A percentile compares a stretch with the other conserved stretches of the same genome.
phyloP scores from a whole-genome alignment of 2,113 vertebrate species.

The Sclerurus mexicanus region DNA sequence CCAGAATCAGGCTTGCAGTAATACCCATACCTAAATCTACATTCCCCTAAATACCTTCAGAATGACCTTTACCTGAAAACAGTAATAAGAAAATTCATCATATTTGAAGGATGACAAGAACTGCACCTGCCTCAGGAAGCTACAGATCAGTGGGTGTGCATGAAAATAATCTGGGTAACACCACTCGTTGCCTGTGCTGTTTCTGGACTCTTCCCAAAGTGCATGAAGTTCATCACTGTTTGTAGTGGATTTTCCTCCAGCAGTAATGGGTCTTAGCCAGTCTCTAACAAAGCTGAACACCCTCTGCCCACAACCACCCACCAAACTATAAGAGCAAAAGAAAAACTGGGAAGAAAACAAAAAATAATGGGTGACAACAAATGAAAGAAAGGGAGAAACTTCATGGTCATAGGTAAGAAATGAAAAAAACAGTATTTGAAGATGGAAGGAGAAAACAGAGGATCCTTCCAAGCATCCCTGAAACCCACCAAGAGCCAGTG shows the following conservation, averaged over 20 bases:
- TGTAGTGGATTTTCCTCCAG: neutral
- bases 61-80: neutral
- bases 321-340: neutral
- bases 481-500: neutral
- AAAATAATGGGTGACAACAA: neutral
- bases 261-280: neutral
- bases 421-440: neutral
- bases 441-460: neutral
- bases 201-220: neutral
- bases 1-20: neutral
- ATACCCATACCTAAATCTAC: neutral
- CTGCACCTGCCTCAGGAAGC: neutral
- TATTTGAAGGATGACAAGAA: neutral
- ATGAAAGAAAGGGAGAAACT: neutral
- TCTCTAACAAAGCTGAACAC: neutral
- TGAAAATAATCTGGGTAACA: neutral
- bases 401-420: neutral
- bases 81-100: neutral
- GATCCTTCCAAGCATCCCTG: neutral
- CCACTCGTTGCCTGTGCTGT: neutral
- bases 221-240: neutral
- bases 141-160: neutral
- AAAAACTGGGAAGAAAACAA: neutral
- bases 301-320: neutral
- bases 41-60: neutral